Evolutionary conservation across 2,888 invertebrate genomes (phyloP).

Genomic region (Philereme transversata): DNA sequence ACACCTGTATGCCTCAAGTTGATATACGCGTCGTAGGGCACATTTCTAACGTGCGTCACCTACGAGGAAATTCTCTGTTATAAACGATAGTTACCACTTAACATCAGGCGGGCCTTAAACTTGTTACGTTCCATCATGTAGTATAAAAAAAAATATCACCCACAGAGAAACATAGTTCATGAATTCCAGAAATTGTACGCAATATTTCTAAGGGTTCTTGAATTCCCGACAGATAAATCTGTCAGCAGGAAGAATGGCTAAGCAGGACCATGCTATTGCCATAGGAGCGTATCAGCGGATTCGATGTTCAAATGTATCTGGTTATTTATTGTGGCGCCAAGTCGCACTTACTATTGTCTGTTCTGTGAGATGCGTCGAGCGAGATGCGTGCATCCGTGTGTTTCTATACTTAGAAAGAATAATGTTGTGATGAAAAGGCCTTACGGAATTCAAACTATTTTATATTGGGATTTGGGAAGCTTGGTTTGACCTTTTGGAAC

Average conservation of each 20-base stretch:
- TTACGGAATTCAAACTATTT: constrained; percentile 16
- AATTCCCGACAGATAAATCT: constrained; percentile 26
- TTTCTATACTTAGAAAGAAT: constrained; percentile 26
- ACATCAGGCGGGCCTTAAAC: too few relatives aligned
- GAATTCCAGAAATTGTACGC: constrained; percentile 21
- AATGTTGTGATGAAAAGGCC: constrained; percentile 26
- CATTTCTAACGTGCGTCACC: too few relatives aligned
- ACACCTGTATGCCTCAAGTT: too few relatives aligned
- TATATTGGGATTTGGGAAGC: background rate
- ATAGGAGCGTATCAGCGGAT: constrained; percentile 36
- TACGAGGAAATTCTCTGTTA: too few relatives aligned
- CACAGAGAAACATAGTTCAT: constrained; percentile 9
- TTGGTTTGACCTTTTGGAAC: constrained; percentile 11
- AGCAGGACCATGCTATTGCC: constrained; percentile 19
- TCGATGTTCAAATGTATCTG: constrained; percentile 54
- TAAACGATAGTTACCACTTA: too few relatives aligned
- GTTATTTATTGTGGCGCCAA: constrained; percentile 61
- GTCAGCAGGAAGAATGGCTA: constrained; percentile 27
- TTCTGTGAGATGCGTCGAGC: constrained; percentile 5
- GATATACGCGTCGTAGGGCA: too few relatives aligned
- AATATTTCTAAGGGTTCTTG: constrained; percentile 19
- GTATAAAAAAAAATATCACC: too few relatives aligned
- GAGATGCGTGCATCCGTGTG: constrained; percentile 40
- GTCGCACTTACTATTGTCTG: constrained; percentile 31
- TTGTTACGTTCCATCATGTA: too few relatives aligned